Conservation (phyloP, 2,888 invertebrate species). For the Latheticus oryzae region DNA sequence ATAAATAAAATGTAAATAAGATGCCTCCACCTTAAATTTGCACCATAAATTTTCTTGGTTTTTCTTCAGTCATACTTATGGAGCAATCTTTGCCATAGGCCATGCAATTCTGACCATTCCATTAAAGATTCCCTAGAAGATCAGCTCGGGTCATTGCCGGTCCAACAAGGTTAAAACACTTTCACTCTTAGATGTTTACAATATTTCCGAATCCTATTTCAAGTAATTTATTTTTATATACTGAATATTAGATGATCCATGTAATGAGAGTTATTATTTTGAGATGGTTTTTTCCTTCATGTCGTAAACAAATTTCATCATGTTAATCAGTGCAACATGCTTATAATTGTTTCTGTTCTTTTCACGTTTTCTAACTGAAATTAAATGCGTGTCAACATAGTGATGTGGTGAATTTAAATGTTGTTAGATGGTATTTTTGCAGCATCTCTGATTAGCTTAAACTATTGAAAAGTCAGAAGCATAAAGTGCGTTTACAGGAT, state of each 20-base stretch:
- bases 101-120: slow-evolving; percentile 23
- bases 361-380: slow-evolving; percentile 31
- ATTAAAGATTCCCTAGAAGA: slow-evolving; percentile 31
- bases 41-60: slow-evolving; percentile 4
- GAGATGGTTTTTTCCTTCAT: slow-evolving; percentile 13
- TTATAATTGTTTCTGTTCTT: slow-evolving; percentile 29
- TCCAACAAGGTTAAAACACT: slow-evolving; percentile 28
- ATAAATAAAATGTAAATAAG: not conserved
- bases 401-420: slow-evolving; percentile 24
- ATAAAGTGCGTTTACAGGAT: too few species aligned
- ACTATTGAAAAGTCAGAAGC: too few species aligned
- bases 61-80: slow-evolving; percentile 10
- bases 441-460: too few species aligned
- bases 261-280: slow-evolving; percentile 22
- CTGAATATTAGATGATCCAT: slow-evolving; percentile 20
- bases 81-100: slow-evolving; percentile 12
- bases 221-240: slow-evolving; percentile 16
- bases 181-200: slow-evolving; percentile 29
- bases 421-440: slow-evolving; percentile 12
- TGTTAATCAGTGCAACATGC: slow-evolving; percentile 26
- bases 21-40: slow-evolving; percentile 6
- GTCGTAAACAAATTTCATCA: slow-evolving; percentile 20
- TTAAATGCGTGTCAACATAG: slow-evolving; percentile 20
- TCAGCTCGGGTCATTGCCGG: slow-evolving; percentile 35
- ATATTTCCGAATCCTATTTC: slow-evolving; percentile 28